phyloP scores from a whole-genome alignment of 2,113 vertebrate genomes.

The Odontophorus gujanensis region DNA sequence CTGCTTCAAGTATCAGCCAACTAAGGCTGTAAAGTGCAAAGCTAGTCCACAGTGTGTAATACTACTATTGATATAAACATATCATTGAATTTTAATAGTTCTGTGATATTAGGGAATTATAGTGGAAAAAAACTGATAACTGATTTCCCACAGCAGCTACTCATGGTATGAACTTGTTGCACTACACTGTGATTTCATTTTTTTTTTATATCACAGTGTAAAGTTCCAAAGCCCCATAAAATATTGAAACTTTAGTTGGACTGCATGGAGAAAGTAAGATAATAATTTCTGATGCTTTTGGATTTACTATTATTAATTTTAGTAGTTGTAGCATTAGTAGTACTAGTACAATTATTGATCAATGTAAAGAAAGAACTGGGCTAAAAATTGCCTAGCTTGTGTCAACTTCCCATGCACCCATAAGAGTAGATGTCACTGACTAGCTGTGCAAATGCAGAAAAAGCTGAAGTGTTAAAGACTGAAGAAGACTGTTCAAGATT shows the following conservation, averaged over 20 bases:
- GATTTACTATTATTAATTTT: background rate
- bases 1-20: background rate
- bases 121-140: background rate
- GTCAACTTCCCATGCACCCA: slow-evolving; percentile 12
- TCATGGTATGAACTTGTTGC: background rate
- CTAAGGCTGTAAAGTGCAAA: background rate
- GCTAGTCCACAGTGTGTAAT: background rate
- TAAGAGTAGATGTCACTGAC: background rate
- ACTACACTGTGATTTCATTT: background rate
- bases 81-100: background rate
- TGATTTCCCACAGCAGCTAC: background rate
- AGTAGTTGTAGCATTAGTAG: no score
- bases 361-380: slow-evolving; percentile 3
- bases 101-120: background rate
- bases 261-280: background rate
- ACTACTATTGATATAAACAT: background rate
- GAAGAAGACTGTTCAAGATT: background rate
- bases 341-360: background rate
- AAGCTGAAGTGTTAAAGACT: background rate
- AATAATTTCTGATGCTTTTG: background rate
- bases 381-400: background rate
- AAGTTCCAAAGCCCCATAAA: background rate
- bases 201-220: background rate
- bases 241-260: background rate
- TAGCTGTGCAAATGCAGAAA: background rate